These are phyloP conservation scores for Dasyornis broadbenti DNA, from an alignment of 2,113 vertebrate genomes.

Conservation along the genomic window DNA sequence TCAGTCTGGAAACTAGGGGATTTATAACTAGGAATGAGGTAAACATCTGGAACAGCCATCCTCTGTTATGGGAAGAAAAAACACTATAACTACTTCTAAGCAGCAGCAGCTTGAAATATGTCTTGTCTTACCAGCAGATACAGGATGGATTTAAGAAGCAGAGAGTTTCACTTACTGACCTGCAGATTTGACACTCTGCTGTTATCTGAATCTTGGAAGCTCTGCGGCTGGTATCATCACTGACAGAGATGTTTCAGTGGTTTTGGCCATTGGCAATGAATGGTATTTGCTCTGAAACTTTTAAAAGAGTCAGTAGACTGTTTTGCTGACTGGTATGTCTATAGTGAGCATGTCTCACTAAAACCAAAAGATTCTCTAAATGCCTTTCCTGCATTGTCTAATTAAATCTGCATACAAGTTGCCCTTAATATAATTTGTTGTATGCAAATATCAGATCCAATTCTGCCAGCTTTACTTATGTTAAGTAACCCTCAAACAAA, in stretches of 20 bases:
- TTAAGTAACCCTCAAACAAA: slow-evolving; percentile 33
- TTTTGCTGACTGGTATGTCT: neutral
- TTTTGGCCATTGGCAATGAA: neutral
- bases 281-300: neutral
- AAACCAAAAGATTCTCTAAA: neutral
- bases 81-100: neutral
- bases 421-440: slow-evolving; percentile 8
- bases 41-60: slow-evolving; percentile 8
- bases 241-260: slow-evolving; percentile 2
- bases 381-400: neutral
- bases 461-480: slow-evolving; percentile 33
- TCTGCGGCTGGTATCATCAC: neutral
- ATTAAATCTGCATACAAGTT: slow-evolving; percentile 31
- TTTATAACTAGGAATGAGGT: slow-evolving; percentile 29
- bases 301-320: neutral
- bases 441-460: slow-evolving; percentile 7
- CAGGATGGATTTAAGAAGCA: neutral
- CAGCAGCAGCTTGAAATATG: neutral
- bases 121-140: neutral
- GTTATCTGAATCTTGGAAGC: neutral
- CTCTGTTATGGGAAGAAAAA: neutral
- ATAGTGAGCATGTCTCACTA: neutral
- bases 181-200: neutral
- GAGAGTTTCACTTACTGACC: neutral
- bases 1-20: neutral